Conservation (phyloP, 37 sponge, comb jelly and placozoan genomes). For the Spongia lamella region DNA sequence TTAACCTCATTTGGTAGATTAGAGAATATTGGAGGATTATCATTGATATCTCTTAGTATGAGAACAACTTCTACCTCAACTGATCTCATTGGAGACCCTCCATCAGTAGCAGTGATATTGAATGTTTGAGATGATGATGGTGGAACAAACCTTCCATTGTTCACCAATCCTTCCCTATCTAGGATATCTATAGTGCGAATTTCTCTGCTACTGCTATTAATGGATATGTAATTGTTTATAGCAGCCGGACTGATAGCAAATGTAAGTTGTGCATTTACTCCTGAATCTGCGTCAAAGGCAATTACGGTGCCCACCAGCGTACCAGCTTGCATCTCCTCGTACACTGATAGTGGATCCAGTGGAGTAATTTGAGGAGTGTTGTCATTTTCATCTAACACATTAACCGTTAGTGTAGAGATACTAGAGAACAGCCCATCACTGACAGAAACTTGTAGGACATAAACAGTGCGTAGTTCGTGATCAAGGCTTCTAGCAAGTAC, state of each 20-base stretch:
- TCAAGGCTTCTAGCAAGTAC: constrained; percentile 43
- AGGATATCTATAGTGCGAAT: constrained; percentile 33
- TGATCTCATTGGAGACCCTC: no score
- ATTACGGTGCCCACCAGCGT: constrained; percentile 27
- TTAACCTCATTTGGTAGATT: constrained; percentile 1
- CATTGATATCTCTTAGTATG: constrained; percentile 53
- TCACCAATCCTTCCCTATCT: constrained; percentile 29
- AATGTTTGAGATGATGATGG: no score
- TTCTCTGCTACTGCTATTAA: constrained; percentile 54
- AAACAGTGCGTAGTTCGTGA: constrained; percentile 6
- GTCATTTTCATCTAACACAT: constrained; percentile 58
- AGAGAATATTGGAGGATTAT: constrained; percentile 55
- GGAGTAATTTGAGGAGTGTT: constrained; percentile 11
- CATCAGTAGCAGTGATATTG: no score
- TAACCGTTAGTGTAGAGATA: constrained; percentile 43
- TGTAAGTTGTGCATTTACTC: constrained; percentile 33
- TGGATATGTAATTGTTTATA: constrained; percentile 7
- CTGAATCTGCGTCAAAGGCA: constrained; percentile 61
- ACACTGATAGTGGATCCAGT: background rate
- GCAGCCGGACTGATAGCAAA: constrained; percentile 21
- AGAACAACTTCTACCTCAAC: constrained; percentile 25
- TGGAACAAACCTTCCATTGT: no score
- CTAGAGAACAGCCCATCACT: constrained; percentile 37
- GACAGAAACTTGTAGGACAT: constrained; percentile 35
- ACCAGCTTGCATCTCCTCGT: constrained; percentile 45